phyloP scores from a whole-genome alignment of 2,888 invertebrate genomes.

The Mesochorus sp. region DNA sequence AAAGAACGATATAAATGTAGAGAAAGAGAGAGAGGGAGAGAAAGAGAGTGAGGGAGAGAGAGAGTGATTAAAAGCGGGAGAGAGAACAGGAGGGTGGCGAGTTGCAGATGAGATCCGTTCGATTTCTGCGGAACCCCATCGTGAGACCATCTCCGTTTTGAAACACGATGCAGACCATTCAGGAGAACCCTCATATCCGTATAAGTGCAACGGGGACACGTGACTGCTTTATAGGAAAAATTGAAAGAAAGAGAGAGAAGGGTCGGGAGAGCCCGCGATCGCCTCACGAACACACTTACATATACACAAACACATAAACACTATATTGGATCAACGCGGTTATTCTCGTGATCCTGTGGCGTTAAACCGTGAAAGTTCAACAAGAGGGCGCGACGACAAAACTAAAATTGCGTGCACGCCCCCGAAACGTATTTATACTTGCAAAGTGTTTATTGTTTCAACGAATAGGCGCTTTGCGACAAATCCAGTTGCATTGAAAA shows the following conservation, averaged over 20 bases:
- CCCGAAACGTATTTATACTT: slow-evolving; percentile 67
- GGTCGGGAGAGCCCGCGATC: slow-evolving; percentile 51
- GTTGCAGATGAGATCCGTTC: slow-evolving; percentile 49
- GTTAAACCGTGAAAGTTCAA: slow-evolving; percentile 55
- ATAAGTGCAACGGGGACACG: slow-evolving; percentile 70
- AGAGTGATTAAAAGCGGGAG: slow-evolving; percentile 32
- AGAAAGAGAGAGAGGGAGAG: slow-evolving; percentile 30
- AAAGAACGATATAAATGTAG: slow-evolving; percentile 19
- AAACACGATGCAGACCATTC: slow-evolving; percentile 72
- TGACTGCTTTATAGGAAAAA: slow-evolving; percentile 76
- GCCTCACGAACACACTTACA: background rate
- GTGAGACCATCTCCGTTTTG: slow-evolving; percentile 77
- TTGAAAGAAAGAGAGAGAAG: slow-evolving; percentile 50
- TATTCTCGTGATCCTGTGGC: slow-evolving; percentile 74
- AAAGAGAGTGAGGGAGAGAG: slow-evolving; percentile 19
- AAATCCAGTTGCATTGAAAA: slow-evolving; percentile 2
- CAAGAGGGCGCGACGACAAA: slow-evolving; percentile 52
- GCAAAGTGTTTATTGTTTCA: slow-evolving; percentile 65
- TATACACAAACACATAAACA: slow-evolving; percentile 5
- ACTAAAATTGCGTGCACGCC: slow-evolving; percentile 41
- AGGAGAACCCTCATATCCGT: slow-evolving; percentile 66
- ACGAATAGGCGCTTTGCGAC: background rate
- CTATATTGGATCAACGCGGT: slow-evolving; percentile 61
- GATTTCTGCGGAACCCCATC: slow-evolving; percentile 70
- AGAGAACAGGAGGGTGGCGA: slow-evolving; percentile 16